A percentile compares a stretch with the other conserved stretches of the same genome.
These are phyloP conservation scores for Drosophila simulans DNA, from an alignment of 1,140 invertebrate genomes.

Conservation along the genomic window DNA sequence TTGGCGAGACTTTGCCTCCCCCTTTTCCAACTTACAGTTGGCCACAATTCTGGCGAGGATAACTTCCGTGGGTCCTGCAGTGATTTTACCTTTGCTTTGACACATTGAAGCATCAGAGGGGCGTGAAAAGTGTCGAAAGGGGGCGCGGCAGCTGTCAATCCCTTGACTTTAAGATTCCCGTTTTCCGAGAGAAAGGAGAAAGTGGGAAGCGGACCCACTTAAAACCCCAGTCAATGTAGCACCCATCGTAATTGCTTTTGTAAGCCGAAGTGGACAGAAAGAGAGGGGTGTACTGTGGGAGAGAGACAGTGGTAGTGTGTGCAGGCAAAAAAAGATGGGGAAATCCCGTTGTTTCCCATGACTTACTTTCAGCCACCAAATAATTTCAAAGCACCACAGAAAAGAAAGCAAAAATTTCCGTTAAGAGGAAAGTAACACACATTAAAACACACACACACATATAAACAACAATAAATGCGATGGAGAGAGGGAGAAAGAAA, in stretches of 20 bases:
- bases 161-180: constrained; percentile 27
- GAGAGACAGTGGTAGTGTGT: not conserved
- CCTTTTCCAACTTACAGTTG: not conserved
- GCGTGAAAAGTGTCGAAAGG: not conserved
- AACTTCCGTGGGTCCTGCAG: constrained; percentile 25
- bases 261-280: constrained; percentile 37
- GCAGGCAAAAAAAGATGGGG: too few species aligned
- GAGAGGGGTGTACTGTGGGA: not conserved
- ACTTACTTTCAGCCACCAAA: constrained; percentile 39
- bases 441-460: constrained; percentile 16
- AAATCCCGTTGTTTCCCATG: constrained; percentile 1
- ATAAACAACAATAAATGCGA: constrained; percentile 11
- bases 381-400: constrained; percentile 41
- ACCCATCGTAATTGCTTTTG: constrained; percentile 65
- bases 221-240: constrained; percentile 16
- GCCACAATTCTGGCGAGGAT: constrained; percentile 30
- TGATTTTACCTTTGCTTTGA: constrained; percentile 30
- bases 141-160: constrained; percentile 37
- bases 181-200: constrained; percentile 3
- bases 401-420: constrained; percentile 52
- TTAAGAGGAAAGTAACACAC: constrained; percentile 45
- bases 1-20: constrained; percentile 1
- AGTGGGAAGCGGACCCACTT: constrained; percentile 9
- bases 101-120: constrained; percentile 23
- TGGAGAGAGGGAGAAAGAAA: not conserved